Evolutionary conservation across 2,797 vertebrate species (phyloP), one percentile per base, ranked within the genome.

Genomic region (Todus mexicanus): DNA sequence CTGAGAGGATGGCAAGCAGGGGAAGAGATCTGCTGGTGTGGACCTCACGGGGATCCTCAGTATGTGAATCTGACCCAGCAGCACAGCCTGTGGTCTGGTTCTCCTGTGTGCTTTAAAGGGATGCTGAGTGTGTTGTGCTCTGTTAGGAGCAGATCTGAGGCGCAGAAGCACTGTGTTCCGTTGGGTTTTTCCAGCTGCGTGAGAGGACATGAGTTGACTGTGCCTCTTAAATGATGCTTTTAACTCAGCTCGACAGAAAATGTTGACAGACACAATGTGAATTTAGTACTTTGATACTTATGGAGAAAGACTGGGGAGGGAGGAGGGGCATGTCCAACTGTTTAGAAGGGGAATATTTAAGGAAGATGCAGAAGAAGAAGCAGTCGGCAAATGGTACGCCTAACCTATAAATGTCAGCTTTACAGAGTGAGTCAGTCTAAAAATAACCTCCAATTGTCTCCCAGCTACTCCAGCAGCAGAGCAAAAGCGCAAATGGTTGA

Each of bases 361-460:
- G 68, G 68, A 82, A 94, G 70, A 91, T 47, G 72, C 53, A 72
- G 84, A 57, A 86, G 89, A 48, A 90, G 77, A 66, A 88, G 71
- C 90, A 97, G 88, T 64, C n/a, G 0, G 86, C 61, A 83, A 97
- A 89, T 95, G 95, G 90, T 94, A 90, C 1, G 87, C 92, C 94
- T 96, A 96, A 96, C 95, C 95, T 96, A 94, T 94, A 97, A 96
- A 97, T 96, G 96, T 97, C 95, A 94, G 76, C 89, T 89, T 94
- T 96, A 96, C 94, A 95, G 93, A 93, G 16, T 19, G 73, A 97
- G 87, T 63, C 76, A 64, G 54, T 89, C 94, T 94, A 96, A 96
- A 96, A 96, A 96, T 96, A 97, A 95, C 96, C 93, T 97, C 96
- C 96, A 93, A 93, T 95, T 96, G 96, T 96, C 89, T 96, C 87